phyloP scores from a whole-genome alignment of 53 echinoderm and acorn worm genomes.

The Mesocentrotus franciscanus region DNA sequence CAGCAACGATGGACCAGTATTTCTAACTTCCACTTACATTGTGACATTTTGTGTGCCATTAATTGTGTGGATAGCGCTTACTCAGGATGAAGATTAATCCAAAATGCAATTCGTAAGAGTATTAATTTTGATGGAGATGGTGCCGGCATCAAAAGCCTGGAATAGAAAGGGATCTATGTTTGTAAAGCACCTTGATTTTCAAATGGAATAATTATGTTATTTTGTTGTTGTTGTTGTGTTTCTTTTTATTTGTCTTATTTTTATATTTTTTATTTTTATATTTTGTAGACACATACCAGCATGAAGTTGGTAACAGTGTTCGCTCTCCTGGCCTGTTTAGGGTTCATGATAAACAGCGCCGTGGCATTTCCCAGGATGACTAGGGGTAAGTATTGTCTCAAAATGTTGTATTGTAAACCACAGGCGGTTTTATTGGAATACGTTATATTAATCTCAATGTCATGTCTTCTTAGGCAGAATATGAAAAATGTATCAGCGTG shows the following conservation, averaged over 20 bases:
- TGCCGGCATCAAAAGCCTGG: not conserved
- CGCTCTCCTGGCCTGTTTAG: slow-evolving; percentile 5
- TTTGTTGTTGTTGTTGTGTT: not conserved
- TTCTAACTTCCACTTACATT: not conserved
- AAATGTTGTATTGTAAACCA: not conserved
- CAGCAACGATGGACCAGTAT: not conserved
- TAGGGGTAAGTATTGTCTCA: not conserved
- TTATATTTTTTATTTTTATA: not conserved
- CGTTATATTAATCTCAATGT: too few relatives aligned
- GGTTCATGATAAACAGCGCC: not conserved
- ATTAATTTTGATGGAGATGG: not conserved
- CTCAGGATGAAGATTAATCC: not conserved
- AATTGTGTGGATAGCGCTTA: not conserved
- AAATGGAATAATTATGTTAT: not conserved
- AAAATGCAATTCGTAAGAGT: not conserved
- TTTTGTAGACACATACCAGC: slow-evolving; percentile 20
- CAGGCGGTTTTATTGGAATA: not conserved
- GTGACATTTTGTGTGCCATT: not conserved
- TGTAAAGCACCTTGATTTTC: not conserved
- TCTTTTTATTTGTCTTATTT: not conserved
- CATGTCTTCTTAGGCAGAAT: too few relatives aligned
- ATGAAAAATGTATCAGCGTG: too few relatives aligned
- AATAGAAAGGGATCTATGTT: not conserved
- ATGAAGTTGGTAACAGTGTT: slow-evolving; percentile 46
- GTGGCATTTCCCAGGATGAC: slow-evolving; percentile 17